Percentiles rank a stretch among this genome's conserved stretches.
phyloP scores from a whole-genome alignment of 2,797 vertebrate species.

The Anabacerthia variegaticeps region DNA sequence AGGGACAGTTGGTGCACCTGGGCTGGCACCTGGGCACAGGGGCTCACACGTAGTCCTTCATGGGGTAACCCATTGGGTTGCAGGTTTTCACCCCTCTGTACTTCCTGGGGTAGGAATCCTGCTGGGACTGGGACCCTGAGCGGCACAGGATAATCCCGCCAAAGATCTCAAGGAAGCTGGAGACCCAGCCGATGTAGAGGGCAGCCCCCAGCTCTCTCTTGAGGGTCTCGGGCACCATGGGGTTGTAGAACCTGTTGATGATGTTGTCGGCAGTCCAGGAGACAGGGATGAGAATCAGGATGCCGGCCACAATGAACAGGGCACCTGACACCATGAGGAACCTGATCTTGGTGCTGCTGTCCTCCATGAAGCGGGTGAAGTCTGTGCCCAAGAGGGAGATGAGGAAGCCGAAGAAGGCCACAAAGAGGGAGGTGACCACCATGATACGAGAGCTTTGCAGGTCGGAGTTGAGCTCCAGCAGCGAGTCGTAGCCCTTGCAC shows the following conservation, averaged over 20 bases:
- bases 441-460: constrained; percentile 83
- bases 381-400: constrained; percentile 79
- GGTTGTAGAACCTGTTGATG: constrained; percentile 86
- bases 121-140: constrained; percentile 67
- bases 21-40: background rate
- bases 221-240: constrained; percentile 82
- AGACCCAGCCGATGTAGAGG: constrained; percentile 85
- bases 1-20: background rate
- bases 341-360: constrained; percentile 72
- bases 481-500: constrained; percentile 86
- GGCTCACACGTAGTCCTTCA: constrained; percentile 86
- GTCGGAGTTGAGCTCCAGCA: constrained; percentile 84
- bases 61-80: constrained; percentile 75
- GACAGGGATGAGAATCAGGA: constrained; percentile 78
- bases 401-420: constrained; percentile 80
- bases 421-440: constrained; percentile 81
- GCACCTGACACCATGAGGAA: constrained; percentile 77
- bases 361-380: constrained; percentile 83
- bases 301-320: constrained; percentile 78
- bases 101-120: constrained; percentile 54
- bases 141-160: constrained; percentile 81
- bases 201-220: constrained; percentile 87
- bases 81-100: constrained; percentile 72
- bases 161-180: constrained; percentile 79
- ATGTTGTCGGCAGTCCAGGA: constrained; percentile 86